Percentiles rank a stretch among this genome's conserved stretches.
Evolutionary conservation across 2,797 vertebrate genomes (phyloP).

Genomic region (Capromys pilorides): DNA sequence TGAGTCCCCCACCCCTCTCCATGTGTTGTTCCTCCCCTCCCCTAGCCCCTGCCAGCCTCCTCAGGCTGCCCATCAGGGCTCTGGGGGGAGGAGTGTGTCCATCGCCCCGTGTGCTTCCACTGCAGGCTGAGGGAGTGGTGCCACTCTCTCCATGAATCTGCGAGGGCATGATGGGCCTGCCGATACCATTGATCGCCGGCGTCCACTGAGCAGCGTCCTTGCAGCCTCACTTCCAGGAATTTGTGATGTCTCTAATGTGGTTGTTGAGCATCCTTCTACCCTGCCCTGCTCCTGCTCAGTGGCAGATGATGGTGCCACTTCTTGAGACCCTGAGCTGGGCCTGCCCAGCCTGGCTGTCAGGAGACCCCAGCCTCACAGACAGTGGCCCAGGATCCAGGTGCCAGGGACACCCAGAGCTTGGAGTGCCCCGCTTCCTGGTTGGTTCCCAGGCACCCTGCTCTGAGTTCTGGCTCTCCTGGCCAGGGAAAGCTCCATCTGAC

Average conservation of each 20-base stretch:
- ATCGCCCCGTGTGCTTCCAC: rapidly evolving
- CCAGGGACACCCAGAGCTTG: not conserved
- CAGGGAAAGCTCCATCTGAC: not conserved
- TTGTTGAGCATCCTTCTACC: not conserved
- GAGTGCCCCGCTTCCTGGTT: not conserved
- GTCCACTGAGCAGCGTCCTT: not conserved
- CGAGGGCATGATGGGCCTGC: not conserved
- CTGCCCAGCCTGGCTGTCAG: not conserved
- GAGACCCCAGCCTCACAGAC: not conserved
- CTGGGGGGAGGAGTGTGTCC: not conserved
- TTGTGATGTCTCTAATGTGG: slow-evolving; percentile 18
- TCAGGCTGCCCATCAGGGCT: not conserved
- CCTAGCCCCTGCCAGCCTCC: not conserved
- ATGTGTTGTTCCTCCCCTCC: not conserved
- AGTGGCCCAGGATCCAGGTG: not conserved
- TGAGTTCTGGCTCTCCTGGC: not conserved
- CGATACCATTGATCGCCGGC: not conserved
- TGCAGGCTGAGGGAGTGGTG: not conserved
- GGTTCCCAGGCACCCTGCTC: not conserved
- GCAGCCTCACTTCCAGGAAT: slow-evolving; percentile 45
- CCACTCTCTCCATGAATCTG: not conserved
- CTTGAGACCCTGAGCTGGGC: not conserved
- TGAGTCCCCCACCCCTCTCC: not conserved
- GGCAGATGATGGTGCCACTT: not conserved
- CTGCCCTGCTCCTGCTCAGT: not conserved